A percentile compares a stretch with the other conserved stretches of the same genome.
Evolutionary conservation across 1,140 invertebrate species (phyloP).

Genomic region (Temnothorax longispinosus): DNA sequence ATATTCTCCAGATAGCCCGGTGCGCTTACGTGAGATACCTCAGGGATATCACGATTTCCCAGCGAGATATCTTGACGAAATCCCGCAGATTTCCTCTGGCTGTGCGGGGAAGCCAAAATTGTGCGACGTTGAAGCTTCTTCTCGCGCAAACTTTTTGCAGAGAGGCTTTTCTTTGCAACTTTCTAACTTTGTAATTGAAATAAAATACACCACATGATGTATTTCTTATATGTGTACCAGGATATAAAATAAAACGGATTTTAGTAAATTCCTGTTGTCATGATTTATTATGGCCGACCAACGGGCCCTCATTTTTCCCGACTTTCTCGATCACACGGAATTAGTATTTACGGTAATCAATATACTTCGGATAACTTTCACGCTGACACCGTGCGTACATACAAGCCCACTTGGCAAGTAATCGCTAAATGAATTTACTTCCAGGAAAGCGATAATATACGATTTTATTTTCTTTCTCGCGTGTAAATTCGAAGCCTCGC

Average conservation of each 20-base stretch:
- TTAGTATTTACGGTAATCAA: constrained; percentile 9
- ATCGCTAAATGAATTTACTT: not conserved
- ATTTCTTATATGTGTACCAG: not conserved
- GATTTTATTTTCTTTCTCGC: not conserved
- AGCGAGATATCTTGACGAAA: constrained; percentile 42
- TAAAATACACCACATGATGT: not conserved
- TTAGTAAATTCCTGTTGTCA: not conserved
- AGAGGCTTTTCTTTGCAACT: not conserved
- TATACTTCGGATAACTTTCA: constrained; percentile 16
- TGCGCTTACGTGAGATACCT: not conserved
- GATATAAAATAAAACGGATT: not conserved
- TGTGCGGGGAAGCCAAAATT: not conserved
- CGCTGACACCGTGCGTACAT: not conserved
- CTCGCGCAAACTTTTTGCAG: not conserved
- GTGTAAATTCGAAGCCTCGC: not conserved
- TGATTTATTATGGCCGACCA: not conserved
- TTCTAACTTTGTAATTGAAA: constrained; percentile 19
- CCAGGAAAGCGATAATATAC: constrained; percentile 5
- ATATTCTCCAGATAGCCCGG: not conserved
- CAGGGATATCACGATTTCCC: constrained; percentile 29
- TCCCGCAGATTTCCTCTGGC: constrained; percentile 23
- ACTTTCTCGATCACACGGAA: not conserved
- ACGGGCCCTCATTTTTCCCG: not conserved
- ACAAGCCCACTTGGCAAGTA: not conserved
- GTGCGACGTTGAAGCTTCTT: not conserved